phyloP scores from a whole-genome alignment of 2,888 invertebrate species.

The Helobdella robusta region DNA sequence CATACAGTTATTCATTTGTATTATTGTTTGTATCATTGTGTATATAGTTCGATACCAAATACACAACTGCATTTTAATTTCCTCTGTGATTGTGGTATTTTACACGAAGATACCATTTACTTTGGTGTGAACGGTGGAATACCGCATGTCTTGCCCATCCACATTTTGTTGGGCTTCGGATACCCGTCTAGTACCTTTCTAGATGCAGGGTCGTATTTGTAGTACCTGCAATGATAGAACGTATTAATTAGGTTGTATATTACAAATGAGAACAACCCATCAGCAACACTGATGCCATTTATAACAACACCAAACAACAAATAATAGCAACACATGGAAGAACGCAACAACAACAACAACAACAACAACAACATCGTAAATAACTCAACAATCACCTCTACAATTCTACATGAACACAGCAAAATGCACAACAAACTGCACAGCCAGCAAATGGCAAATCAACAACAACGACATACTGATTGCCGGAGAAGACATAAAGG shows the following conservation, averaged over 20 bases:
- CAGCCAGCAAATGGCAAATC: no score
- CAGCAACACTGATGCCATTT: no score
- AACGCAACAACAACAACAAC: no score
- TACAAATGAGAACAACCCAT: no score
- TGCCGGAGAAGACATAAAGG: no score
- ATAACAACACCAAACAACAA: no score
- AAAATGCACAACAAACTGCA: no score
- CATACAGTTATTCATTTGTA: neutral
- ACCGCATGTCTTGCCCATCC: constrained; percentile 38
- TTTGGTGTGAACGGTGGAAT: constrained; percentile 26
- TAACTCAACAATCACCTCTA: no score
- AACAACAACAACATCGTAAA: no score
- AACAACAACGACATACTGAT: no score
- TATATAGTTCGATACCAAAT: neutral
- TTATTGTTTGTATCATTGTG: neutral
- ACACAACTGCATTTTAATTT: neutral
- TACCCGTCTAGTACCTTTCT: constrained; percentile 37
- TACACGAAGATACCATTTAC: neutral
- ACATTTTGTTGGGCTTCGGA: constrained; percentile 38
- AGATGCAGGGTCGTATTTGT: constrained; percentile 38
- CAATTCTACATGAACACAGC: no score
- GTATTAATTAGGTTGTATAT: neutral
- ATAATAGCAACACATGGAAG: no score
- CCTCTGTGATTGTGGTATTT: neutral
- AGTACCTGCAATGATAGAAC: constrained; percentile 36